Evolutionary conservation across 2,888 invertebrate genomes (phyloP).

Genomic region (Tribolium freemani): DNA sequence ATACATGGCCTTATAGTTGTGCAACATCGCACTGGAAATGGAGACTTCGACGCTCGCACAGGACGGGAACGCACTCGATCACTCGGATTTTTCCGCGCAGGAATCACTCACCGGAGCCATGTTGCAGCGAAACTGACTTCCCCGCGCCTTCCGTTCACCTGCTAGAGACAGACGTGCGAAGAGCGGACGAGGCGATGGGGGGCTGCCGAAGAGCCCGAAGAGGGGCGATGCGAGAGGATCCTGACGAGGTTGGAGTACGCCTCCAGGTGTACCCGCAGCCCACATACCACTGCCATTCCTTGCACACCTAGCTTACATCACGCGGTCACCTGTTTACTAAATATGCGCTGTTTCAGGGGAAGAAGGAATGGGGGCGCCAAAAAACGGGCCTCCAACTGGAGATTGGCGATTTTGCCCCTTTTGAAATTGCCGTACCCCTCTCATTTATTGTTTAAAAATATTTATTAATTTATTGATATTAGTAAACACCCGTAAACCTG

Average conservation of each 20-base stretch:
- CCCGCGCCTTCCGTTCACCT: constrained; percentile 57
- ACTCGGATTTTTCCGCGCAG: background rate
- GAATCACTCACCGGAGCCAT: constrained; percentile 28
- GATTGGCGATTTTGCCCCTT: too few relatives aligned
- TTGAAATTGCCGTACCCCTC: too few relatives aligned
- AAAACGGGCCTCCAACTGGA: background rate
- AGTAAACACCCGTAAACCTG: too few relatives aligned
- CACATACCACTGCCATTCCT: constrained; percentile 44
- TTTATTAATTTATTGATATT: too few relatives aligned
- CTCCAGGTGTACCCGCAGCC: constrained; percentile 42
- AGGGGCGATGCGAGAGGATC: constrained; percentile 9
- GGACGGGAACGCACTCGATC: background rate
- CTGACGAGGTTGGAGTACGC: constrained; percentile 10
- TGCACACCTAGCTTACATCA: constrained; percentile 45
- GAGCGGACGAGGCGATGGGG: background rate
- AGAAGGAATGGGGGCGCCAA: background rate
- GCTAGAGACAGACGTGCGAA: constrained; percentile 52
- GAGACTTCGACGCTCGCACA: constrained; percentile 14
- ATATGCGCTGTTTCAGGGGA: constrained; percentile 12
- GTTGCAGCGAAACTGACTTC: constrained; percentile 37
- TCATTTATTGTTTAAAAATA: too few relatives aligned
- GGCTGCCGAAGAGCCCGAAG: constrained; percentile 40
- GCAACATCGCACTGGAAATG: constrained; percentile 38
- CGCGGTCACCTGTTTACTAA: constrained; percentile 40
- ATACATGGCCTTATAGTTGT: constrained; percentile 75